These are phyloP conservation scores for Pocillopora damicornis DNA, from an alignment of 64 coral and sea anemone species.

Conservation along the genomic window DNA sequence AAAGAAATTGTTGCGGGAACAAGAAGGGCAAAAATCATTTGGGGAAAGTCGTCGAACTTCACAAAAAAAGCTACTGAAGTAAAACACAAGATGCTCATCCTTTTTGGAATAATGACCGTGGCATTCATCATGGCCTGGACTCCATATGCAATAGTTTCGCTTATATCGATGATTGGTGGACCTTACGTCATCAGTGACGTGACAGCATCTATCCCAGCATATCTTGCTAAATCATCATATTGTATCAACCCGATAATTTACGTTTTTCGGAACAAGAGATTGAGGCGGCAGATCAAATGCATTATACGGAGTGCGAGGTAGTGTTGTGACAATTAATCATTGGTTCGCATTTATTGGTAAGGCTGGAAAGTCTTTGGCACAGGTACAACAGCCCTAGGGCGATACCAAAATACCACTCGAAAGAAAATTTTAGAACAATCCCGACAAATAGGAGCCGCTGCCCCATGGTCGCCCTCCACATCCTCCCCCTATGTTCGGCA, in stretches of 20 bases:
- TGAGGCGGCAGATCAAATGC: conserved; percentile 3
- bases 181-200: background rate
- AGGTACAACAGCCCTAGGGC: no score
- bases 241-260: conserved; percentile 38
- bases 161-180: background rate
- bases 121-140: conserved; percentile 46
- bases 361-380: no score
- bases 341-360: no score
- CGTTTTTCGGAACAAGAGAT: conserved; percentile 27
- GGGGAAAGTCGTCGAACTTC: background rate
- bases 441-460: no score
- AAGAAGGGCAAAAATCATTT: background rate
- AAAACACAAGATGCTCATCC: background rate
- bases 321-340: no score
- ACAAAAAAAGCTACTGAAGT: background rate
- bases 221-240: conserved; percentile 16
- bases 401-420: no score
- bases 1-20: background rate
- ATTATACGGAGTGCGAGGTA: background rate
- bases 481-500: no score
- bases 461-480: no score
- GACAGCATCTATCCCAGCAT: background rate
- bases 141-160: conserved; percentile 35
- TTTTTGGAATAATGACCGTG: conserved; percentile 11
- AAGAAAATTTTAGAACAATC: no score